Evolutionary conservation across 2,888 invertebrate species (phyloP), one percentile per base, ranked within the genome.

Genomic region (Synergus itoensis): DNA sequence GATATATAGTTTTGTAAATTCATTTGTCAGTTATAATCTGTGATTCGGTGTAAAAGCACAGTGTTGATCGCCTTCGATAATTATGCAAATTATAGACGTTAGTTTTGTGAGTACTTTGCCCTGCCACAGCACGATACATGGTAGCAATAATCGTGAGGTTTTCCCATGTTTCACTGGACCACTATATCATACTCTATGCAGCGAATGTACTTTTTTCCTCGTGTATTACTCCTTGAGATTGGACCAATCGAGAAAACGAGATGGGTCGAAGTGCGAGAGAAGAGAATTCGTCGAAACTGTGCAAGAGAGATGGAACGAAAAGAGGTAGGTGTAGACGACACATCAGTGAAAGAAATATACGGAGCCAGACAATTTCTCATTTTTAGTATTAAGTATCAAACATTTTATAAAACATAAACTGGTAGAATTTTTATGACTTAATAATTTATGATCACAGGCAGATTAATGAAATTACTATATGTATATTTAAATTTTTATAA

Each of bases 61-160:
- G 62, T 62, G 28, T 62, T 62, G 28, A 28, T 62, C 28, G 28
- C 21, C 62, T 28, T 12, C 14, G 62, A 28, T 62, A 21, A 62
- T 62, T 62, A 62, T 62, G 62, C 62, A 28, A 62, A 62, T 62
- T 62, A 62, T 62, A 62, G 5, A 62, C 62, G 62, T 62, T 28
- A 28, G 28, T 62, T 62, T 60, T 11, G 11, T 60, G 60, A 28
- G 18, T 21, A 60, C 60, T 60, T 21, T 60, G 21, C 62, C 28
- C 28, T 62, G 14, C 5, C 62, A 62, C 14, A 62, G 62, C 28
- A 21, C 28, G 62, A 62, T 28, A 14, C 28, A 62, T 62, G 28
- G 14, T 28, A 28, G 62, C 62, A 62, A 62, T 62, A 62, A 62
- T 62, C 62, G 14, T 62, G 28, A 62, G 28, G 18, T 21, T 62